Conservation (phyloP, 2,113 vertebrate species). For the Cervus canadensis region DNA sequence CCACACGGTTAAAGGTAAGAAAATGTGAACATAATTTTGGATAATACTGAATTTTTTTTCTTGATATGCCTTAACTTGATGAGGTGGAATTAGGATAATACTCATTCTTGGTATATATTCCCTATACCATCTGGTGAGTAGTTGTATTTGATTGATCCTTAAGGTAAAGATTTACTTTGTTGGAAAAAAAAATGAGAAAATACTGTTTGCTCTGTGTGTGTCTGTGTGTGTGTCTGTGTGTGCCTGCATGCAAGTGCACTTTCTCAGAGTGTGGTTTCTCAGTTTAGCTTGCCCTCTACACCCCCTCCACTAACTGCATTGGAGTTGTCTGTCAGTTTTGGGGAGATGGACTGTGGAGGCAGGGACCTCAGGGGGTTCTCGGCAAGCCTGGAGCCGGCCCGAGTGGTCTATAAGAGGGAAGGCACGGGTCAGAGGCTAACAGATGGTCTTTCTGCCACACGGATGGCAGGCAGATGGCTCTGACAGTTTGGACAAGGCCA, state of each 20-base stretch:
- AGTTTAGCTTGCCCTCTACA: background rate
- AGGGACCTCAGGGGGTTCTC: conserved; percentile 62
- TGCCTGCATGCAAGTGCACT: background rate
- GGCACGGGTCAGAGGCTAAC: conserved; percentile 81
- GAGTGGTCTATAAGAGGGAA: conserved; percentile 70
- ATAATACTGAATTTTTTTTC: background rate
- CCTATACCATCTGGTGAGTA: background rate
- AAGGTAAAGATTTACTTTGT: conserved; percentile 21
- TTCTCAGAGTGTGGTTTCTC: background rate
- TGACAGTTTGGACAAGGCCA: conserved; percentile 82
- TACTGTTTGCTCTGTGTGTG: background rate
- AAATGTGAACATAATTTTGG: background rate
- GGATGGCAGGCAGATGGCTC: conserved; percentile 82
- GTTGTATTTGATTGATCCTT: conserved; percentile 10
- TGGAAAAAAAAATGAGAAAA: conserved; percentile 39
- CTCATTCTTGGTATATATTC: background rate
- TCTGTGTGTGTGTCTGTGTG: background rate
- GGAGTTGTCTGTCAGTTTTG: conserved; percentile 62
- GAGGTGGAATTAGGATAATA: background rate
- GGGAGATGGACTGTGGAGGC: conserved; percentile 45
- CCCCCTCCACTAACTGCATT: conserved; percentile 10
- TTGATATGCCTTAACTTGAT: background rate
- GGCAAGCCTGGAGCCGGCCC: conserved; percentile 67
- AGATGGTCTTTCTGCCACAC: conserved; percentile 81
- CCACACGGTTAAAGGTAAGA: background rate